Conservation (phyloP, 2,888 invertebrate genomes). For the Tachina lurida region DNA sequence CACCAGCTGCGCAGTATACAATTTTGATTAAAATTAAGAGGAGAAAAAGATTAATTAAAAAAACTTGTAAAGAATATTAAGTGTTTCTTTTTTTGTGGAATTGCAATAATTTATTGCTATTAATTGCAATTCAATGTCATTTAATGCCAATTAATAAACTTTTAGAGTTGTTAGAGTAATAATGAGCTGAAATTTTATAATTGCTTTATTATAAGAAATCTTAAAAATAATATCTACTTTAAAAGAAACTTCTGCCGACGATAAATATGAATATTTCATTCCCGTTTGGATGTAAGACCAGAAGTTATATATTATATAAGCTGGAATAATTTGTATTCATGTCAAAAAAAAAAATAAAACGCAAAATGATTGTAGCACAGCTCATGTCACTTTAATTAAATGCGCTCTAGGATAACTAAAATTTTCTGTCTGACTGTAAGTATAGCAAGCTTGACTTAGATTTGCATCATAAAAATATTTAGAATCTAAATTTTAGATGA, state of each 20-base stretch:
- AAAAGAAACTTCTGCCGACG: conserved; percentile 12
- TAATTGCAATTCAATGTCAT: conserved; percentile 15
- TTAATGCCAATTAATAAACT: too few species aligned
- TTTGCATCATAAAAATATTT: too few species aligned
- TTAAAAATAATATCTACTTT: neutral
- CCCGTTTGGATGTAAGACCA: neutral
- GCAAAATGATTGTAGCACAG: neutral
- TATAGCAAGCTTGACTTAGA: neutral
- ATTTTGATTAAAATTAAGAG: neutral
- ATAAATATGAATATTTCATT: conserved; percentile 8
- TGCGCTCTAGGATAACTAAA: neutral
- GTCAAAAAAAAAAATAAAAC: neutral
- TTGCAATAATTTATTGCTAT: conserved; percentile 19
- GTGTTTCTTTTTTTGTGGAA: neutral
- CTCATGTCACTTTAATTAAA: neutral
- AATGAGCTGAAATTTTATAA: conserved; percentile 23
- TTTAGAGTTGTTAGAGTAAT: neutral
- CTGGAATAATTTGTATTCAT: neutral
- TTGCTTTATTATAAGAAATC: neutral
- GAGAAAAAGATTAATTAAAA: conserved; percentile 9
- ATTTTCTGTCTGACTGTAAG: neutral
- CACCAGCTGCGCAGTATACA: conserved; percentile 10
- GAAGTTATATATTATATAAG: neutral
- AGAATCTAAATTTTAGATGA: too few species aligned
- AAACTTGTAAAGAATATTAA: conserved; percentile 39